These are phyloP conservation scores for Danio kyathit DNA, from an alignment of 2,797 vertebrate genomes.

Conservation along the genomic window DNA sequence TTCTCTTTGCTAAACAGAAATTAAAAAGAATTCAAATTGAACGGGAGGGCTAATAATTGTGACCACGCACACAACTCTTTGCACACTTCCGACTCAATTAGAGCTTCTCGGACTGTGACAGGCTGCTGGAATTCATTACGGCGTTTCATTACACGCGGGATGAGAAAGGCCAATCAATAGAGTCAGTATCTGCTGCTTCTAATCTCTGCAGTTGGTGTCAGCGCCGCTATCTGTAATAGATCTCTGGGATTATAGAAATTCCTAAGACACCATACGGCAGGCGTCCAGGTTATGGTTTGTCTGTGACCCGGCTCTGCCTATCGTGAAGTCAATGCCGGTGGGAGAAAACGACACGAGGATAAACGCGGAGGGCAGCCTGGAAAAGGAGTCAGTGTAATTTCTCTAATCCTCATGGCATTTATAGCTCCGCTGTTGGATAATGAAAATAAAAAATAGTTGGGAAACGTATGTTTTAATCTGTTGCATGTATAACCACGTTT, in stretches of 20 bases:
- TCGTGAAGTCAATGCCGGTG: slow-evolving; percentile 61
- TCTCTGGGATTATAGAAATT: slow-evolving; percentile 81
- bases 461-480: slow-evolving; percentile 77
- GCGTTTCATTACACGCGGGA: slow-evolving; percentile 76
- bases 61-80: slow-evolving; percentile 32
- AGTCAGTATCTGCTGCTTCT: slow-evolving; percentile 80
- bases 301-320: slow-evolving; percentile 42
- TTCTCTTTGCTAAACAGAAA: too few relatives aligned
- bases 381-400: slow-evolving; percentile 83
- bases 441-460: slow-evolving; percentile 84
- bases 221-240: slow-evolving; percentile 83
- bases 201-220: slow-evolving; percentile 82
- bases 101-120: slow-evolving; percentile 68
- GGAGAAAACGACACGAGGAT: slow-evolving; percentile 54
- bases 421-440: slow-evolving; percentile 84
- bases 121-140: slow-evolving; percentile 80
- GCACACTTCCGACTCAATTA: slow-evolving; percentile 65
- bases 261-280: slow-evolving; percentile 77
- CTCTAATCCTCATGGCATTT: slow-evolving; percentile 87
- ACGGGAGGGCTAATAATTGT: background rate
- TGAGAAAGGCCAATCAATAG: slow-evolving; percentile 81
- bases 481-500: slow-evolving; percentile 72
- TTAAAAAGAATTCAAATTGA: too few relatives aligned
- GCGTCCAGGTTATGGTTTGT: slow-evolving; percentile 42
- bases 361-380: slow-evolving; percentile 73